phyloP scores from a whole-genome alignment of 2,888 invertebrate genomes.

The Phlogophora meticulosa region DNA sequence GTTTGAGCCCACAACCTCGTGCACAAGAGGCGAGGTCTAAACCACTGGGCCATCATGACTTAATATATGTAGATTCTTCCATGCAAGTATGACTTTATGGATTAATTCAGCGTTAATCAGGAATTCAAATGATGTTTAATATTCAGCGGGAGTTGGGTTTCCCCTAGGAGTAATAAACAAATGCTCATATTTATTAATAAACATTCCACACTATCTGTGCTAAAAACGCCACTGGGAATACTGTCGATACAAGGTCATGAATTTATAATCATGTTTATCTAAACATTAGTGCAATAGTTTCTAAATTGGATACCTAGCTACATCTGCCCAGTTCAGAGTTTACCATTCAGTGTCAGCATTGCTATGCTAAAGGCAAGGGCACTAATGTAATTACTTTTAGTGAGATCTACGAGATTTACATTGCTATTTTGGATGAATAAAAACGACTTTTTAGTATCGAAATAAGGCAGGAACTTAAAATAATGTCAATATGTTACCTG shows the following conservation, averaged over 20 bases:
- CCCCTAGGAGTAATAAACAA: conserved; percentile 10
- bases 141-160: not conserved
- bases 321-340: not conserved
- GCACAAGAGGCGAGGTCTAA: too few species aligned
- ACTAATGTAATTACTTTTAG: conserved; percentile 44
- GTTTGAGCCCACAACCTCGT: too few species aligned
- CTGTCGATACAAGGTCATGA: conserved; percentile 17
- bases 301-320: not conserved
- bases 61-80: too few species aligned
- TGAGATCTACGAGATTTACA: conserved; percentile 1
- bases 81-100: too few species aligned
- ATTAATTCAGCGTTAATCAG: conserved; percentile 17
- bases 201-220: conserved; percentile 26
- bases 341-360: not conserved
- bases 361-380: not conserved
- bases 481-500: too few species aligned
- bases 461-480: not conserved
- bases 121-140: conserved; percentile 14
- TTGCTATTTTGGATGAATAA: conserved; percentile 10
- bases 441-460: not conserved
- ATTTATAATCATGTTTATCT: conserved; percentile 8
- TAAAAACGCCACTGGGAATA: conserved; percentile 21
- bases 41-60: too few species aligned
- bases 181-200: conserved; percentile 14
- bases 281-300: conserved; percentile 30